A percentile compares a stretch with the other conserved stretches of the same genome.
phyloP scores from a whole-genome alignment of 2,888 invertebrate genomes.

The Auanema freiburgensis region DNA sequence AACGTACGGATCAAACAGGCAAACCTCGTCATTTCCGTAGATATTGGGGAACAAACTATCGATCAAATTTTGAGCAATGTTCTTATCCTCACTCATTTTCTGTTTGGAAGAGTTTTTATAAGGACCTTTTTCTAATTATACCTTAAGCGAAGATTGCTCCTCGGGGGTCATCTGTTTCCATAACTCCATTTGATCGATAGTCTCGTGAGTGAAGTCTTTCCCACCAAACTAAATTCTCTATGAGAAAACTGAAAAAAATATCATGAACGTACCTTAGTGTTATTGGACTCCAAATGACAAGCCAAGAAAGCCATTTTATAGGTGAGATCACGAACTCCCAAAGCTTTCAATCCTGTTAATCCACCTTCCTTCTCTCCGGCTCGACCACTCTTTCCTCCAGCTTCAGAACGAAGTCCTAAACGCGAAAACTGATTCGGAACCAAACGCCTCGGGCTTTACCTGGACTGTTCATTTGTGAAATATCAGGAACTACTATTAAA shows the following conservation, averaged over 20 bases:
- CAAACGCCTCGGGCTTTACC: slow-evolving; percentile 66
- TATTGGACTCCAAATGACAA: slow-evolving; percentile 75
- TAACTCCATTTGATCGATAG: slow-evolving; percentile 75
- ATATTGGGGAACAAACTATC: slow-evolving; percentile 90
- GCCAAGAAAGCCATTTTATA: slow-evolving; percentile 90
- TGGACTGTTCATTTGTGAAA: slow-evolving; percentile 81
- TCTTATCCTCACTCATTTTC: slow-evolving; percentile 78
- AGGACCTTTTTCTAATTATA: slow-evolving; percentile 68
- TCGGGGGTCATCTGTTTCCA: slow-evolving; percentile 70
- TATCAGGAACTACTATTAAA: slow-evolving; percentile 94
- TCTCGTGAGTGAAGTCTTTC: slow-evolving; percentile 80
- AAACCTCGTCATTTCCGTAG: slow-evolving; percentile 74
- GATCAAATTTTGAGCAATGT: slow-evolving; percentile 84
- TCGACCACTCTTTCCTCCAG: slow-evolving; percentile 74
- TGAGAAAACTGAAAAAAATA: neutral
- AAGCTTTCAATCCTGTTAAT: slow-evolving; percentile 80
- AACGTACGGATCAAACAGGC: slow-evolving; percentile 69
- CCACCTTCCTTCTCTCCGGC: slow-evolving; percentile 76
- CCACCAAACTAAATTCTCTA: slow-evolving; percentile 73
- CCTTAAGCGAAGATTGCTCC: slow-evolving; percentile 74
- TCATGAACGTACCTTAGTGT: slow-evolving; percentile 19
- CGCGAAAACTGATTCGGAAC: neutral
- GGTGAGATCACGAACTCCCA: slow-evolving; percentile 83
- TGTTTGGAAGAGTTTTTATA: neutral
- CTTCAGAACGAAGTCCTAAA: slow-evolving; percentile 79